Conservation (phyloP, 1,140 invertebrate species). For the Dolichoris vasculosae region DNA sequence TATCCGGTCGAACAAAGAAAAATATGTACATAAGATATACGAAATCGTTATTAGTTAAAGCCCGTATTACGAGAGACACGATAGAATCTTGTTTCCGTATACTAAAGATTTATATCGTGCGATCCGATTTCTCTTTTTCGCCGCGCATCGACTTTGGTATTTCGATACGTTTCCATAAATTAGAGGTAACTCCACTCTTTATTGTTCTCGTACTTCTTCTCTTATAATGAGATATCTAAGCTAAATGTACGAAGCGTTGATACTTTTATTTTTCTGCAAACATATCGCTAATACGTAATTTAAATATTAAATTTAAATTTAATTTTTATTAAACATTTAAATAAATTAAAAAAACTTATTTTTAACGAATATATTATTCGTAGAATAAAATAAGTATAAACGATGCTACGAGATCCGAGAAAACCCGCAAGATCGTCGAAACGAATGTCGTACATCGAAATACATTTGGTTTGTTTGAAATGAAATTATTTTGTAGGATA, state of each 20-base stretch:
- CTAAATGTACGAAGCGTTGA: neutral
- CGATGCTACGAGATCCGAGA: too few species aligned
- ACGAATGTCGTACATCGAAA: too few species aligned
- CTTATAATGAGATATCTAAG: neutral
- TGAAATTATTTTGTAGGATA: neutral
- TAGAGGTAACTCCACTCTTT: conserved; percentile 8
- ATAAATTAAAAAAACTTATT: too few species aligned
- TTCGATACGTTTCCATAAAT: conserved; percentile 30
- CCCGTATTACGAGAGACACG: neutral
- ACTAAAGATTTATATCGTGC: conserved; percentile 2
- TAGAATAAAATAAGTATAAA: too few species aligned
- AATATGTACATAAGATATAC: neutral
- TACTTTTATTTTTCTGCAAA: neutral
- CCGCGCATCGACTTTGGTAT: conserved; percentile 1
- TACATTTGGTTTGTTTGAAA: neutral
- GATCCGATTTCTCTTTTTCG: conserved; percentile 31
- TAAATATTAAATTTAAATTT: neutral
- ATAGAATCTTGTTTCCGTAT: neutral
- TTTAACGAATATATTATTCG: too few species aligned
- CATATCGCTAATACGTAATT: too few species aligned
- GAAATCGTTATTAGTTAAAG: neutral
- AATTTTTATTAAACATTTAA: too few species aligned
- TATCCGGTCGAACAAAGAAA: neutral
- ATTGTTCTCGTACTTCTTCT: neutral
- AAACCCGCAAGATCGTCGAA: too few species aligned